Evolutionary conservation across 2,888 invertebrate genomes (phyloP).

Genomic region (Pseudoips prasinana): DNA sequence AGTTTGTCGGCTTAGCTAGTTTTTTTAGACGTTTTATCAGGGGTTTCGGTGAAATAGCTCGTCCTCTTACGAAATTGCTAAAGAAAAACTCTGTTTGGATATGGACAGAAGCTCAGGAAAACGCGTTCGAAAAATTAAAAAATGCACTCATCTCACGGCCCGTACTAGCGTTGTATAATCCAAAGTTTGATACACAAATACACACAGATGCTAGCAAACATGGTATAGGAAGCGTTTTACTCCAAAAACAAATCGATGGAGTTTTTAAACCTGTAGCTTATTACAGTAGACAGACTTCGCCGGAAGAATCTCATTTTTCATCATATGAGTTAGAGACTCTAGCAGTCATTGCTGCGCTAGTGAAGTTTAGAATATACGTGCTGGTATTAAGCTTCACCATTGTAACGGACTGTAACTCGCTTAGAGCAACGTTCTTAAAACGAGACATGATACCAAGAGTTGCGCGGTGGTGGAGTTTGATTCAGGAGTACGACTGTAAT

Average conservation of each 20-base stretch:
- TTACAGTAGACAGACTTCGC: constrained; percentile 5
- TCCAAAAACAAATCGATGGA: constrained; percentile 1
- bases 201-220: constrained; percentile 5
- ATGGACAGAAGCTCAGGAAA: background rate
- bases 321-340: constrained; percentile 3
- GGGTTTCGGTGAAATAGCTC: constrained; percentile 4
- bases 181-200: constrained; percentile 1
- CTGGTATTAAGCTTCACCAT: constrained; percentile 8
- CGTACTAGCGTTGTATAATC: constrained; percentile 2
- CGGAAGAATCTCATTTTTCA: constrained; percentile 4
- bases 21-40: constrained; percentile 10
- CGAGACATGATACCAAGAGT: too few species aligned
- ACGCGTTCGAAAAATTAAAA: constrained; percentile 1
- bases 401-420: constrained; percentile 14
- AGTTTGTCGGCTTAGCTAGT: constrained; percentile 3
- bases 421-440: constrained; percentile 9
- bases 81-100: background rate
- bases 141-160: background rate
- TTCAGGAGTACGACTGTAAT: constrained; percentile 19
- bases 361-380: constrained; percentile 4
- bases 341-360: constrained; percentile 4
- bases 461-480: constrained; percentile 20
- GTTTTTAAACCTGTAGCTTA: constrained; percentile 1
- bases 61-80: constrained; percentile 2
- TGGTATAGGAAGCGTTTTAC: background rate